Evolutionary conservation across 2,888 invertebrate genomes (phyloP), one percentile per base, ranked within the genome.

Genomic region (Tortricodes alternella): DNA sequence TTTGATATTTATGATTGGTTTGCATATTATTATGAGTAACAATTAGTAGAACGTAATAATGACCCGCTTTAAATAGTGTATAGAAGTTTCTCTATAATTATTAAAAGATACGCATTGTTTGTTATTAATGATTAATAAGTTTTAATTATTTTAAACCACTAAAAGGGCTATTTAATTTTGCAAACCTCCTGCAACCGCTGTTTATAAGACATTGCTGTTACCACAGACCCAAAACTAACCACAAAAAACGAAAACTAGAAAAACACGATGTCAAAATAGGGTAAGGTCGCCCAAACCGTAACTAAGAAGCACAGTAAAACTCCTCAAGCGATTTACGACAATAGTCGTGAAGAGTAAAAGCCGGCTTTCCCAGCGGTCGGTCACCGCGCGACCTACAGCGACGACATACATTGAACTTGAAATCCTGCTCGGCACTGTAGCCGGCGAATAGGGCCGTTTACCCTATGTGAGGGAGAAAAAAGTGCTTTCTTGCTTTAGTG

Each of bases 371-470:
- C 82, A 74, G 60, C 67, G 70, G 71, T 63, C 74, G 76, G 74
- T 70, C 82, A 75, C 76, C 70, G 62, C 59, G 73, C 81, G 87
- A 88, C 88, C 86, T 80, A 86, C 83, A 85, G 73, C 74, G 70
- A 65, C 81, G 86, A 73, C 87, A 87, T 67, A 89, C 86, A 85
- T 87, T 65, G 66, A 62, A 76, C 74, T 80, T 75, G 74, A 81
- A 80, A 86, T 88, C 89, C 86, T 88, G 83, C 78, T 83, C 68
- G 55, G 58, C 58, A 63, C 64, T 61, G 52, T 49, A 61, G 56
- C 62, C 68, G 60, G 64, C 66, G 61, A 66, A 70, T 65, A 63
- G 62, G 58, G 46, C n/a, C 55, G 23, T 59, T 63, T 65, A 64
- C 63, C 58, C 62, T 64, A 50, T 46, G 16, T 24, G 16, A 21